Evolutionary conservation across 92 coral and sea anemone species (phyloP).

Genomic region (Siderastrea siderea): DNA sequence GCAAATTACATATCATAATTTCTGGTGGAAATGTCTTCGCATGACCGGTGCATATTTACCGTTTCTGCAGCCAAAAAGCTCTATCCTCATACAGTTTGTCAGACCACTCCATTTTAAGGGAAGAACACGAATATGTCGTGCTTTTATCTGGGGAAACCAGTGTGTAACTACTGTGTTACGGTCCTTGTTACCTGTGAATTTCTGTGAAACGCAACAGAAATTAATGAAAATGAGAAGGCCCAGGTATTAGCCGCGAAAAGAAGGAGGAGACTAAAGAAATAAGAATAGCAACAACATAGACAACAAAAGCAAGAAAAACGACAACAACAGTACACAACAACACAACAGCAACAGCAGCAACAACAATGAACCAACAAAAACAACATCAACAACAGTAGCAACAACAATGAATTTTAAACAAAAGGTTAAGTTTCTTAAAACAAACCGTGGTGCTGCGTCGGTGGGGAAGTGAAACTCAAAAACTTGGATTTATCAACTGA

Average conservation of each 20-base stretch:
- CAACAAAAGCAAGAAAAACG: no score
- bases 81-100: slow-evolving; percentile 94
- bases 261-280: no score
- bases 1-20: not conserved
- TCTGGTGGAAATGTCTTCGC: not conserved
- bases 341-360: no score
- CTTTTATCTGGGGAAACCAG: slow-evolving; percentile 80
- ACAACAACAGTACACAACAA: no score
- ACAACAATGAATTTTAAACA: no score
- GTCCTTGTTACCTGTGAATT: slow-evolving; percentile 87
- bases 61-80: slow-evolving; percentile 87
- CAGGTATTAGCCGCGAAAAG: not conserved
- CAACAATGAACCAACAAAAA: no score
- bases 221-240: not conserved
- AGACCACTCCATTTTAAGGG: slow-evolving; percentile 91
- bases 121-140: slow-evolving; percentile 80
- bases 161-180: slow-evolving; percentile 83
- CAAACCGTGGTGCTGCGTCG: no score
- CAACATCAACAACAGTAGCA: no score
- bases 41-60: slow-evolving; percentile 28
- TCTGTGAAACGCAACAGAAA: slow-evolving; percentile 40
- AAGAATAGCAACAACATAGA: no score
- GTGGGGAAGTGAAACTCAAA: no score
- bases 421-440: no score
- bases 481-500: no score